Percentiles rank a stretch among this genome's conserved stretches.
Conservation (phyloP, 2,888 invertebrate species). For the Lutraria lutraria region DNA sequence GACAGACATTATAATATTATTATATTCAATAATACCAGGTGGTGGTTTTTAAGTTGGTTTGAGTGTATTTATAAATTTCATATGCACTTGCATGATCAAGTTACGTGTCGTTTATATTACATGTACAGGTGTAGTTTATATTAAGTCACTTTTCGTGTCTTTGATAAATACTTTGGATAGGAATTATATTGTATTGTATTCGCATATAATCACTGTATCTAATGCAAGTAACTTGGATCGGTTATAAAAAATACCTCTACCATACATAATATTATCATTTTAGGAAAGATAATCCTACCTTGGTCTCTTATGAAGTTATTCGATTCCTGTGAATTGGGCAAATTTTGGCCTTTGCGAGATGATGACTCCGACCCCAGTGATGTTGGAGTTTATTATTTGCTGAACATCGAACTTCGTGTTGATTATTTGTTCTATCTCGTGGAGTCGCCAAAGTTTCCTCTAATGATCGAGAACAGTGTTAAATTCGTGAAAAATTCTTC, state of each 20-base stretch:
- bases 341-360: constrained; percentile 34
- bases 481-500: constrained; percentile 53
- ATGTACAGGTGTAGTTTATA: too few relatives aligned
- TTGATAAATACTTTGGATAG: background rate
- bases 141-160: too few relatives aligned
- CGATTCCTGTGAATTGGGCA: constrained; percentile 31
- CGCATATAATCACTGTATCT: background rate
- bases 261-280: too few relatives aligned
- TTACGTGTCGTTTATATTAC: too few relatives aligned
- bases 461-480: constrained; percentile 34
- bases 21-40: too few relatives aligned
- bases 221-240: too few relatives aligned
- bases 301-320: constrained; percentile 52
- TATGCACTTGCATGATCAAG: too few relatives aligned
- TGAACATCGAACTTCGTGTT: constrained; percentile 41
- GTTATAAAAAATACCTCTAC: too few relatives aligned
- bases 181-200: background rate
- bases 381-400: constrained; percentile 35
- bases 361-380: background rate
- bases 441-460: constrained; percentile 49
- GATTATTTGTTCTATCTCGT: constrained; percentile 46
- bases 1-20: too few relatives aligned
- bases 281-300: constrained; percentile 51
- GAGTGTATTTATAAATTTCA: too few relatives aligned
- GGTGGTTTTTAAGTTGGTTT: too few relatives aligned